Percentiles rank a stretch among this genome's conserved stretches.
These are phyloP conservation scores for Heliconius hermathena DNA, from an alignment of 1,140 invertebrate genomes.

Conservation along the genomic window DNA sequence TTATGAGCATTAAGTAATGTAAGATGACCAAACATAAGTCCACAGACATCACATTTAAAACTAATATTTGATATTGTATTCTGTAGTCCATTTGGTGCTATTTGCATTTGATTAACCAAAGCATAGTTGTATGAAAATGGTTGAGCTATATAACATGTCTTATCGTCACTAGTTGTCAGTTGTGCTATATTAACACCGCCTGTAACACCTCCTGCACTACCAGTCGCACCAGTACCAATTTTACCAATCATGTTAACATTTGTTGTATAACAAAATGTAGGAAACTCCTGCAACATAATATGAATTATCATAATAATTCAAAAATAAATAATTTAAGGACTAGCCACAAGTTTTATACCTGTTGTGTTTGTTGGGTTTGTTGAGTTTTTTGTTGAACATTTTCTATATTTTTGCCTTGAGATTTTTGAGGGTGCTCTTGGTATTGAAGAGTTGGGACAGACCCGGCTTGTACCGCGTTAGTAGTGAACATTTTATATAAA, in stretches of 20 bases:
- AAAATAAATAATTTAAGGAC: slow-evolving; percentile 5
- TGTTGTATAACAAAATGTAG: slow-evolving; percentile 85
- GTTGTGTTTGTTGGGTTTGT: slow-evolving; percentile 71
- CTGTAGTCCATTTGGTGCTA: slow-evolving; percentile 82
- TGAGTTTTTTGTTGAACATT: slow-evolving; percentile 78
- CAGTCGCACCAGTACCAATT: slow-evolving; percentile 78
- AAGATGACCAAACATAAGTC: slow-evolving; percentile 90
- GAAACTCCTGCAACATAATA: slow-evolving; percentile 80
- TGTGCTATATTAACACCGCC: slow-evolving; percentile 86
- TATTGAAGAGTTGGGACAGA: slow-evolving; percentile 79
- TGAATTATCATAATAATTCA: background rate
- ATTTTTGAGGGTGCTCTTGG: slow-evolving; percentile 79
- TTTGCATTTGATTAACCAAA: slow-evolving; percentile 84
- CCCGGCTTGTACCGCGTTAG: slow-evolving; percentile 77
- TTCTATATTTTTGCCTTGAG: slow-evolving; percentile 79
- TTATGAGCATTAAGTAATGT: slow-evolving; percentile 91
- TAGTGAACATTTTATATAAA: slow-evolving; percentile 72
- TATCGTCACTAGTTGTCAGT: slow-evolving; percentile 83
- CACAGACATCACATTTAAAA: slow-evolving; percentile 93
- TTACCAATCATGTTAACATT: slow-evolving; percentile 87
- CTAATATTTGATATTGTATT: slow-evolving; percentile 90
- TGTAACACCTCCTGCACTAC: slow-evolving; percentile 71
- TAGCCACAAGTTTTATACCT: slow-evolving; percentile 45
- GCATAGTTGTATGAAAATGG: slow-evolving; percentile 88
- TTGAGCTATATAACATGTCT: slow-evolving; percentile 87